Evolutionary conservation across 1,140 invertebrate genomes (phyloP).

Genomic region (Ceratina australensis): DNA sequence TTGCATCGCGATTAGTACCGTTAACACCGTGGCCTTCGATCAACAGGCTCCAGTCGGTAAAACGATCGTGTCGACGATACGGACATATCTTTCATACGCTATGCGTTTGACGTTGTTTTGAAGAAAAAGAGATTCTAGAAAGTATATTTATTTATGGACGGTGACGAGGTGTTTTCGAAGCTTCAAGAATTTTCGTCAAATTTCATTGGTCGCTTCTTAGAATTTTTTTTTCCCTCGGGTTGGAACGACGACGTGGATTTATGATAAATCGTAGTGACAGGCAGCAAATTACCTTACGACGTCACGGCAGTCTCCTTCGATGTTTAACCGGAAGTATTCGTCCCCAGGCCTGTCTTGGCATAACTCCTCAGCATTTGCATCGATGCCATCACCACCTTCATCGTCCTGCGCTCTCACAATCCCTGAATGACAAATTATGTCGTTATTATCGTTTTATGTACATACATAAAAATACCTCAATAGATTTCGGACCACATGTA

Average conservation of each 20-base stretch:
- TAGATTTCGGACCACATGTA: too few species aligned
- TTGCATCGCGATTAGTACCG: background rate
- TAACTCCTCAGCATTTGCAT: slow-evolving; percentile 89
- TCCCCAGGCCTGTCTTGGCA: slow-evolving; percentile 92
- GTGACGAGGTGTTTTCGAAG: background rate
- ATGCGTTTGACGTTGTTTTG: background rate
- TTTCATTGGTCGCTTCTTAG: background rate
- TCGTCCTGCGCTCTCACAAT: slow-evolving; percentile 82
- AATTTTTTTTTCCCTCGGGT: background rate
- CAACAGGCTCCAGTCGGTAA: background rate
- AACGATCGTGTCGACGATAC: background rate
- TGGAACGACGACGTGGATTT: too few species aligned
- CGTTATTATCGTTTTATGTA: too few species aligned
- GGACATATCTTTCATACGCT: too few species aligned
- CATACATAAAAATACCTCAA: too few species aligned
- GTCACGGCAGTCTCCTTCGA: slow-evolving; percentile 93
- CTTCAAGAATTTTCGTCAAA: background rate
- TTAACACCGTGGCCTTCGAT: background rate
- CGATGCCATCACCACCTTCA: slow-evolving; percentile 82
- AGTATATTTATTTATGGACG: background rate
- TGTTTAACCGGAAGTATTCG: slow-evolving; percentile 92
- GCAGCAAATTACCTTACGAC: slow-evolving; percentile 88
- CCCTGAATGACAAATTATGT: slow-evolving; percentile 55
- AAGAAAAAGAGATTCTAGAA: background rate
- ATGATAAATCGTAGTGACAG: too few species aligned